These are phyloP conservation scores for Eucidaris tribuloides DNA, from an alignment of 35 echinoderm and acorn worm genomes.

Conservation along the genomic window DNA sequence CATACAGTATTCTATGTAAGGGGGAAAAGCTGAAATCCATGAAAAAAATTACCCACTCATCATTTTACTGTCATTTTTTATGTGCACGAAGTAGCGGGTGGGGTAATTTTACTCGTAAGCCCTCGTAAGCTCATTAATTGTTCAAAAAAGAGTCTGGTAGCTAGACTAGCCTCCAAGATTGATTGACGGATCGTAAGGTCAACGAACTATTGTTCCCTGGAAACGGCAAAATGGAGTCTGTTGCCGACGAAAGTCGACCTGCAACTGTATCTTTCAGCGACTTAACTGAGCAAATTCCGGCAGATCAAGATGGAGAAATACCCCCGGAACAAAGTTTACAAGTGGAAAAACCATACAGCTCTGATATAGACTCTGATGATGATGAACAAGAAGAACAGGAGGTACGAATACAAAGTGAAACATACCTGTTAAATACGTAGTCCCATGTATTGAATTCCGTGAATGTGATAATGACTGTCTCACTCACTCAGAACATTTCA, in stretches of 20 bases:
- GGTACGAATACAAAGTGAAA: background rate
- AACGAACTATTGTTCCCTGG: conserved; percentile 14
- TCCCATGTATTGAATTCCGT: background rate
- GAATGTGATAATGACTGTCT: too few species aligned
- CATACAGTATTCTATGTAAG: too few species aligned
- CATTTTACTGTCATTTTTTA: too few species aligned
- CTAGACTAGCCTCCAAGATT: too few species aligned
- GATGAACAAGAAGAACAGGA: conserved; percentile 10
- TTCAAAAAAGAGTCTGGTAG: too few species aligned
- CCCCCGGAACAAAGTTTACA: background rate
- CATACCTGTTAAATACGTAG: background rate
- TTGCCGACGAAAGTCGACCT: conserved; percentile 17
- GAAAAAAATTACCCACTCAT: too few species aligned
- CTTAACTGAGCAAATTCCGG: background rate
- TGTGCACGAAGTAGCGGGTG: too few species aligned
- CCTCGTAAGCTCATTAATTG: too few species aligned
- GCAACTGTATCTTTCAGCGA: conserved; percentile 21
- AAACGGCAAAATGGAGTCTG: conserved; percentile 19
- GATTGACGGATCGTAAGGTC: too few species aligned
- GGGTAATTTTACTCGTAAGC: too few species aligned
- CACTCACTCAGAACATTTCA: too few species aligned
- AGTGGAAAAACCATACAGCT: background rate
- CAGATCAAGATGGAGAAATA: background rate
- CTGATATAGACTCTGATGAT: background rate
- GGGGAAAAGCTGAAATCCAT: too few species aligned